Conservation (phyloP, 2,797 vertebrate genomes). For the Alca torda region DNA sequence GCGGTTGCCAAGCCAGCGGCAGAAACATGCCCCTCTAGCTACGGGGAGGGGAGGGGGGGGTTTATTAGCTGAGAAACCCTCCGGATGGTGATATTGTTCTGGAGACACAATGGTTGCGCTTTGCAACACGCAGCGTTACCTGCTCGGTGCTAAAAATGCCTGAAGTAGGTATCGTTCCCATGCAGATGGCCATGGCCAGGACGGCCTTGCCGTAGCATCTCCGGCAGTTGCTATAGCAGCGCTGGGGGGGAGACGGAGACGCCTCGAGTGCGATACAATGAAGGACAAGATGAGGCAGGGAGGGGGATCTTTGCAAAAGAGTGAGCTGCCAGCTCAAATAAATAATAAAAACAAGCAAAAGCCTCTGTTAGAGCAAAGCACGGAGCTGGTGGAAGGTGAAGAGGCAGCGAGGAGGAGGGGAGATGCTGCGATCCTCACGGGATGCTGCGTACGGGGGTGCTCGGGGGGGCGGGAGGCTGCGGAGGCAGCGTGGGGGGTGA, state of each 20-base stretch:
- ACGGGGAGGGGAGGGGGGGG: fast-evolving
- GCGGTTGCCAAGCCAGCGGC: neutral
- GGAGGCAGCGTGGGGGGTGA: neutral
- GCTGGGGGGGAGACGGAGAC: neutral
- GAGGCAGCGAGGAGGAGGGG: neutral
- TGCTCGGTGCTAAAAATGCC: neutral
- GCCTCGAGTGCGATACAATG: neutral
- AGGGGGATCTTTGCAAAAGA: neutral
- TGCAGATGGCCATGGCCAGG: neutral
- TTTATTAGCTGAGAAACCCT: neutral
- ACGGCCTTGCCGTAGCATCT: neutral
- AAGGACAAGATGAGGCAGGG: neutral
- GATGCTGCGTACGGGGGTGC: fast-evolving
- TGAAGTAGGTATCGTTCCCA: neutral
- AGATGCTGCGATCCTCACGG: fast-evolving
- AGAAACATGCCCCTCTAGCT: neutral
- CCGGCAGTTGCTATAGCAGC: slow-evolving; percentile 40
- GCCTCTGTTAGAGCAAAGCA: neutral
- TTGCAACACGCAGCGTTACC: neutral
- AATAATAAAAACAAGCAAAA: neutral
- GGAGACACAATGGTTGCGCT: neutral
- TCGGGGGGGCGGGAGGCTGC: fast-evolving
- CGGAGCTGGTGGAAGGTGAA: neutral
- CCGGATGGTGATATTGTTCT: neutral
- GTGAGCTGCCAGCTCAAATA: neutral